Conservation (phyloP, 2,113 vertebrate genomes). For the Atlantisia rogersi region DNA sequence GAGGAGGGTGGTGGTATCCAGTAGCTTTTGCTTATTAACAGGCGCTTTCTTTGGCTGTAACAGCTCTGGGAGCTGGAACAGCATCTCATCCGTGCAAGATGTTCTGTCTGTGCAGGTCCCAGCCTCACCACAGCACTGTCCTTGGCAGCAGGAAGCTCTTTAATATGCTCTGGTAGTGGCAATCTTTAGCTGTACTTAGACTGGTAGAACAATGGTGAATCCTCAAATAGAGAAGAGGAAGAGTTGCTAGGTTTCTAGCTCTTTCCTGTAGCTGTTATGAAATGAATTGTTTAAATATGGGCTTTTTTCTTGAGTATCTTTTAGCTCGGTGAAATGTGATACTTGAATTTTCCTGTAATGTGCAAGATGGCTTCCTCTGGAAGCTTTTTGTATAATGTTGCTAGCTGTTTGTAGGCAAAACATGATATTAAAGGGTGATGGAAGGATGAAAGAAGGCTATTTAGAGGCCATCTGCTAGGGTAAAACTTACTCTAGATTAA, state of each 20-base stretch:
- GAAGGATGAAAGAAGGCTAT: background rate
- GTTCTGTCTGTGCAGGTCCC: background rate
- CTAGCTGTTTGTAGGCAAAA: background rate
- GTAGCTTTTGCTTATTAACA: background rate
- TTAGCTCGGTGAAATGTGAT: background rate
- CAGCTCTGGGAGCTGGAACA: background rate
- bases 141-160: conserved; percentile 19
- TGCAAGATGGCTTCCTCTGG: background rate
- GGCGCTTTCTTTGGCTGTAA: background rate
- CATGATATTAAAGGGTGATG: background rate
- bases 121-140: background rate
- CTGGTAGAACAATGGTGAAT: background rate
- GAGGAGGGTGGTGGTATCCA: background rate
- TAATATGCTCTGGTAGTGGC: background rate
- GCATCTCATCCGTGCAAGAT: background rate
- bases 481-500: background rate
- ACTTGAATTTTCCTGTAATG: background rate
- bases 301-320: background rate
- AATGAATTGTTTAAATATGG: background rate
- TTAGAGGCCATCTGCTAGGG: background rate
- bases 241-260: background rate
- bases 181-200: background rate
- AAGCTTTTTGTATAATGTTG: background rate
- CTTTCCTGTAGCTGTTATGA: conserved; percentile 20
- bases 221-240: background rate